Percentiles rank a stretch among this genome's conserved stretches.
These are phyloP conservation scores for Halichoerus grypus DNA, from an alignment of 2,113 vertebrate genomes.

Conservation along the genomic window DNA sequence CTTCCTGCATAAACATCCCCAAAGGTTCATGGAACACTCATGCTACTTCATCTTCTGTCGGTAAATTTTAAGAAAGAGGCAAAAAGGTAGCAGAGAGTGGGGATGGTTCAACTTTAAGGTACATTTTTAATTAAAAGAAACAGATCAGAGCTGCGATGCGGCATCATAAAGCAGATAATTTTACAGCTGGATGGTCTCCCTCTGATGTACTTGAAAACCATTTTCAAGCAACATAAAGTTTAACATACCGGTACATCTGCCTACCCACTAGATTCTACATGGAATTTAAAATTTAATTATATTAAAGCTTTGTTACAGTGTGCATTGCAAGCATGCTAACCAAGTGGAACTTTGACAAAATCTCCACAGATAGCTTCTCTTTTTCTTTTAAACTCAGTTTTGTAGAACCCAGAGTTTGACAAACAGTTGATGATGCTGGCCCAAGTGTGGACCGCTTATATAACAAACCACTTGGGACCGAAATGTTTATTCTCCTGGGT, in stretches of 20 bases:
- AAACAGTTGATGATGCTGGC: slow-evolving; percentile 41
- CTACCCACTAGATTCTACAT: slow-evolving; percentile 95
- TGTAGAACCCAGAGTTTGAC: slow-evolving; percentile 44
- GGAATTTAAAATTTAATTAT: slow-evolving; percentile 95
- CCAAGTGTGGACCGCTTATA: background rate
- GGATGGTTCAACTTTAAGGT: slow-evolving; percentile 84
- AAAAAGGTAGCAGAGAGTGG: slow-evolving; percentile 54
- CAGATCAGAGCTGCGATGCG: slow-evolving; percentile 84
- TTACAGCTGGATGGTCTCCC: slow-evolving; percentile 96
- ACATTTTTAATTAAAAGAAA: slow-evolving; percentile 91
- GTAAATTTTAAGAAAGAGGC: slow-evolving; percentile 65
- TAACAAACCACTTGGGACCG: background rate
- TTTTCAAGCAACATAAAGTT: slow-evolving; percentile 99
- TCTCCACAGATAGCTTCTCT: slow-evolving; percentile 65
- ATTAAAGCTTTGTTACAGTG: slow-evolving; percentile 89
- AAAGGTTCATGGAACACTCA: background rate
- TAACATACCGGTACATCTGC: slow-evolving; percentile 96
- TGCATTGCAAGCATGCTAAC: slow-evolving; percentile 80
- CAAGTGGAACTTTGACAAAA: slow-evolving; percentile 83
- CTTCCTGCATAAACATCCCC: background rate
- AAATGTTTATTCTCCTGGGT: background rate
- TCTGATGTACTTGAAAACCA: slow-evolving; percentile 96
- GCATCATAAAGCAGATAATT: slow-evolving; percentile 95
- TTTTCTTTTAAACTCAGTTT: slow-evolving; percentile 70
- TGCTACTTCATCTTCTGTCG: background rate